Base-by-base conservation (phyloP, 2,797 vertebrate species). In the Falco peregrinus region DNA sequence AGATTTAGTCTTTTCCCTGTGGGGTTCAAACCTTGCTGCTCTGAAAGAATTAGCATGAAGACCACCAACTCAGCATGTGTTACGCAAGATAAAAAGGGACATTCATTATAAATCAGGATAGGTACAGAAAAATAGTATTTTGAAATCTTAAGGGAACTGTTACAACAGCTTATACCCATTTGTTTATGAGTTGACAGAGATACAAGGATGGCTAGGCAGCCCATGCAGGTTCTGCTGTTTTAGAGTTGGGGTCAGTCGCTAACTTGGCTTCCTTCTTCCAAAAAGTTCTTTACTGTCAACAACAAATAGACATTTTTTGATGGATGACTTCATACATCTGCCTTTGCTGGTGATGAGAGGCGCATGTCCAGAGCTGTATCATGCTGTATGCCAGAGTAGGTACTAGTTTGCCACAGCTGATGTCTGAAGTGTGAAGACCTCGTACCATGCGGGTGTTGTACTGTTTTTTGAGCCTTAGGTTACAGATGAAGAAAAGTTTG, bases 1-100 rank as follows among this genome's bases (percentile, higher is more conserved):
- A 80, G 68, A 64, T 82, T 31, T 57, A 29, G 67, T 43, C 68
- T 73, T 79, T 96, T 93, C 59, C 29, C 16, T 19, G 35, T 54
- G 48, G 31, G 29, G 19, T 89, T 90, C 65, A 84, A 67, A 65
- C 48, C 33, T 91, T 79, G 20, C 50, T 96, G 69, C 84, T 86
- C 57, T 17, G 12, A 47, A 60, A 68, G 73, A 81, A 94, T 94
- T 92, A 57, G 31, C 78, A 73, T 5, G 5, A 56, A 74, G 31
- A 69, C 9, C 48, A 53, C 61, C 41, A 65, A 59, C 48, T 74
- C 31, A 35, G 45, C 25, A 33, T 51, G 29, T 48, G 35, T 57
- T 57, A 14, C 28, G 63, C 37, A 48, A 80, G 47, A 87, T 70
- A 61, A 87, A 82, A 92, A 76, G 1, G 6, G 71, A 29, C 26